Conservation (phyloP, 2,888 invertebrate species). For the Phengaris alcon region DNA sequence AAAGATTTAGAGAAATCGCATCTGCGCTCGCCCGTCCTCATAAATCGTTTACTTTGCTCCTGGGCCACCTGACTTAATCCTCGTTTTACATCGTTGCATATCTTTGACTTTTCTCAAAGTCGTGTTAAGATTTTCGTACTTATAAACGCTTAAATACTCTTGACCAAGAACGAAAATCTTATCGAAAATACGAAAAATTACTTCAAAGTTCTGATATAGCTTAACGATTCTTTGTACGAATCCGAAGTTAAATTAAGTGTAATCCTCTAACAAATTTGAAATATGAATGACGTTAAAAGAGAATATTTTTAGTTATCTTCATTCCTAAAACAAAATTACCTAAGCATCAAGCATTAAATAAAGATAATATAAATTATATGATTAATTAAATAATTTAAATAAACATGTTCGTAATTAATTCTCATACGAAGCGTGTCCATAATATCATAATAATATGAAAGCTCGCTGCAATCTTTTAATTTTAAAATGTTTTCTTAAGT, state of each 20-base stretch:
- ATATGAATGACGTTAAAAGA: not conserved
- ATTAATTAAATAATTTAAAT: no score
- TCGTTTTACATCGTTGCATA: constrained; percentile 18
- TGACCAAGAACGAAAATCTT: not conserved
- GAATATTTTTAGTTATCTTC: no score
- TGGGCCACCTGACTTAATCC: constrained; percentile 21
- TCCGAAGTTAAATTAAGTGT: not conserved
- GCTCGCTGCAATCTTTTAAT: constrained; percentile 9
- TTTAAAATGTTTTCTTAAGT: not conserved
- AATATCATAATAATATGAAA: not conserved
- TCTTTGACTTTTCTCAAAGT: constrained; percentile 13
- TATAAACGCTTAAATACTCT: not conserved
- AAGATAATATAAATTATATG: no score
- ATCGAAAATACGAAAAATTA: not conserved
- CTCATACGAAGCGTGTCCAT: not conserved
- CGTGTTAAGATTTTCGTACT: constrained; percentile 1
- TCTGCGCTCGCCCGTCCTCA: constrained; percentile 26
- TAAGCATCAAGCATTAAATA: no score
- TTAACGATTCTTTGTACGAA: not conserved
- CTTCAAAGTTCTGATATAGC: not conserved
- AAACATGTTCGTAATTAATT: not conserved
- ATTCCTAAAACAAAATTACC: no score
- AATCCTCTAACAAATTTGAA: not conserved
- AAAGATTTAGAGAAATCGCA: constrained; percentile 28
- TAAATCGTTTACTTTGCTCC: constrained; percentile 25